A percentile compares a stretch with the other conserved stretches of the same genome.
phyloP scores from a whole-genome alignment of 1,140 invertebrate genomes.

The Acromyrmex echinatior region DNA sequence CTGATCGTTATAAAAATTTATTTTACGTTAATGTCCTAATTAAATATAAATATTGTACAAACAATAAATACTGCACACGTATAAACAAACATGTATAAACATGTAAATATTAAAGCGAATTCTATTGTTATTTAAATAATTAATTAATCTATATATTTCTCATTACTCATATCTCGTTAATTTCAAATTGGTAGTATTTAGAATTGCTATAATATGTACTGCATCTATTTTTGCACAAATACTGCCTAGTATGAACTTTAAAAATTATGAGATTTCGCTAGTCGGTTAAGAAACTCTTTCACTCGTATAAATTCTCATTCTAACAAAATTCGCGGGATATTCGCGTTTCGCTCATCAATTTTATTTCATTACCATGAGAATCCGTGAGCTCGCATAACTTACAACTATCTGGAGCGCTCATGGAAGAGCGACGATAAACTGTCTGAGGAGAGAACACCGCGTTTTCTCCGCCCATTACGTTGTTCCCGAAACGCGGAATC shows the following conservation, averaged over 20 bases:
- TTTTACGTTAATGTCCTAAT: background rate
- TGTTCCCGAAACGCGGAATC: slow-evolving; percentile 31
- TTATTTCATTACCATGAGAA: slow-evolving; percentile 54
- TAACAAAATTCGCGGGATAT: slow-evolving; percentile 21
- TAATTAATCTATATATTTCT: background rate
- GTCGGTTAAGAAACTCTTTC: background rate
- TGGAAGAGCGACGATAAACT: slow-evolving; percentile 46
- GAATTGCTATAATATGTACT: background rate
- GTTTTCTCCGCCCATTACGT: slow-evolving; percentile 48
- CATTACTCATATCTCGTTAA: background rate
- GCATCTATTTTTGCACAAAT: background rate
- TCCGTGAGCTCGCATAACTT: slow-evolving; percentile 51
- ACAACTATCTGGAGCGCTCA: slow-evolving; percentile 25
- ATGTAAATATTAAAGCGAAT: slow-evolving; percentile 1
- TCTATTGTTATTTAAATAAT: slow-evolving; percentile 2
- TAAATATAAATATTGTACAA: background rate
- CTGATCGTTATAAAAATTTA: background rate
- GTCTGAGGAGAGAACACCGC: slow-evolving; percentile 28
- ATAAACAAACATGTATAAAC: background rate
- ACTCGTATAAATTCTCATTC: background rate
- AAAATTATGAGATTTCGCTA: background rate
- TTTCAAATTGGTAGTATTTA: background rate
- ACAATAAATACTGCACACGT: background rate
- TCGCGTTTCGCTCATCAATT: slow-evolving; percentile 26
- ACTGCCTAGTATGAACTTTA: background rate